These are phyloP conservation scores for Picus viridis DNA, from an alignment of 2,797 vertebrate genomes.

Conservation along the genomic window DNA sequence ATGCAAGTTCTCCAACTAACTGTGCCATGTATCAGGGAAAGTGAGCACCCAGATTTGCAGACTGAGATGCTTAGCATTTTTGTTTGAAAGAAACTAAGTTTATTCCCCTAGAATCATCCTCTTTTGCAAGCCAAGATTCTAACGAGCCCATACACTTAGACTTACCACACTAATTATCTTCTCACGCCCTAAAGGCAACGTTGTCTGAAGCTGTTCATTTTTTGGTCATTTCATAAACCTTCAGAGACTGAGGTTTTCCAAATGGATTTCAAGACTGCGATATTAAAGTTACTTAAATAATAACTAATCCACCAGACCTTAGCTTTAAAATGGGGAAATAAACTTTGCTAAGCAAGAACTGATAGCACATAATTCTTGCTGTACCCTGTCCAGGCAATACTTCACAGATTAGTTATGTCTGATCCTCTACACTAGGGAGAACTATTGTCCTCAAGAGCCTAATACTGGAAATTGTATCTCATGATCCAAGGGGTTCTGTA, in stretches of 20 bases:
- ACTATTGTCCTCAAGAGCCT: conserved; percentile 10
- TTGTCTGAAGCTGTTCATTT: conserved; percentile 3
- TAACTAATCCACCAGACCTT: conserved; percentile 5
- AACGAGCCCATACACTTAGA: background rate
- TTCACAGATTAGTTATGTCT: conserved; percentile 51
- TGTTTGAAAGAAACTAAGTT: background rate
- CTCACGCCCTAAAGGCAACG: conserved; percentile 26
- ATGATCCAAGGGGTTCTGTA: background rate
- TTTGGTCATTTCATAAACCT: conserved; percentile 29
- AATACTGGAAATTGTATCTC: background rate
- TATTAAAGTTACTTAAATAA: conserved; percentile 30
- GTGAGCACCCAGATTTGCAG: background rate
- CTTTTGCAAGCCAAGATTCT: conserved; percentile 2
- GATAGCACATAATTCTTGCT: conserved; percentile 19
- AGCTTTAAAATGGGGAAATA: conserved; percentile 35
- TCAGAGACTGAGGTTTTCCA: conserved; percentile 36
- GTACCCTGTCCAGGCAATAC: conserved; percentile 34
- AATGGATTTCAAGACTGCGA: conserved; percentile 4
- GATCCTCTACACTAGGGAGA: conserved; percentile 21
- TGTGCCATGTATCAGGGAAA: background rate
- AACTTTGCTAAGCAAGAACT: conserved; percentile 25
- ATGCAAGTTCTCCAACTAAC: background rate
- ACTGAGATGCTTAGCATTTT: background rate
- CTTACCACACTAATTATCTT: conserved; percentile 24
- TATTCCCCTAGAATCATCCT: background rate